Conservation (phyloP, 2,888 invertebrate species). For the Antitype chi region DNA sequence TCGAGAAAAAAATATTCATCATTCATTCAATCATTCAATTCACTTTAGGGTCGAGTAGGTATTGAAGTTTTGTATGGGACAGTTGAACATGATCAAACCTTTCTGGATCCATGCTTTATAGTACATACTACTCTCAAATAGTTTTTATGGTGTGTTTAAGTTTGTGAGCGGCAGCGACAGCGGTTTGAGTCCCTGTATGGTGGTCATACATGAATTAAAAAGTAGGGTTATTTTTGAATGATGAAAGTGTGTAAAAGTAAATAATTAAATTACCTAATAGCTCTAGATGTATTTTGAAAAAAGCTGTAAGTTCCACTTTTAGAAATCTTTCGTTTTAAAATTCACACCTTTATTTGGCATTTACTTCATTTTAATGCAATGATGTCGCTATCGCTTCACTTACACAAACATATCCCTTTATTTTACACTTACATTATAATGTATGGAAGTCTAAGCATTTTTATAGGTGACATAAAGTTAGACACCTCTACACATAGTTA, state of each 20-base stretch:
- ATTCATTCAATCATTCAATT: no score
- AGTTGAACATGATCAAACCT: neutral
- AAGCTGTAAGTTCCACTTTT: neutral
- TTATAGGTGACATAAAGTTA: constrained; percentile 49
- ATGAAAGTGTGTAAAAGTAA: neutral
- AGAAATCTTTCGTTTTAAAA: constrained; percentile 17
- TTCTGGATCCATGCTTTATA: neutral
- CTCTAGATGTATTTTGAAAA: neutral
- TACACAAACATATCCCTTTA: constrained; percentile 10
- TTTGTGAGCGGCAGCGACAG: constrained; percentile 26
- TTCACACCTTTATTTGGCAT: constrained; percentile 30
- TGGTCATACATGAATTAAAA: neutral
- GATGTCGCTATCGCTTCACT: constrained; percentile 5
- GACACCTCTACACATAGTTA: constrained; percentile 29
- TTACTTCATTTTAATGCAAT: neutral
- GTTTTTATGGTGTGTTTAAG: neutral
- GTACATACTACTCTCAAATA: constrained; percentile 12
- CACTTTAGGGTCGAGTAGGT: neutral
- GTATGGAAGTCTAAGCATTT: constrained; percentile 40
- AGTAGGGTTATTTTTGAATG: neutral
- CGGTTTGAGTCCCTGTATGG: constrained; percentile 3
- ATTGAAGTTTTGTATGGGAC: neutral
- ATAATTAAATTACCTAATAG: neutral
- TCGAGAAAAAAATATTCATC: neutral
- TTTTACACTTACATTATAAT: constrained; percentile 21